These are phyloP conservation scores for Hemicentrotus pulcherrimus DNA, from an alignment of 35 echinoderm and acorn worm genomes.

Conservation along the genomic window DNA sequence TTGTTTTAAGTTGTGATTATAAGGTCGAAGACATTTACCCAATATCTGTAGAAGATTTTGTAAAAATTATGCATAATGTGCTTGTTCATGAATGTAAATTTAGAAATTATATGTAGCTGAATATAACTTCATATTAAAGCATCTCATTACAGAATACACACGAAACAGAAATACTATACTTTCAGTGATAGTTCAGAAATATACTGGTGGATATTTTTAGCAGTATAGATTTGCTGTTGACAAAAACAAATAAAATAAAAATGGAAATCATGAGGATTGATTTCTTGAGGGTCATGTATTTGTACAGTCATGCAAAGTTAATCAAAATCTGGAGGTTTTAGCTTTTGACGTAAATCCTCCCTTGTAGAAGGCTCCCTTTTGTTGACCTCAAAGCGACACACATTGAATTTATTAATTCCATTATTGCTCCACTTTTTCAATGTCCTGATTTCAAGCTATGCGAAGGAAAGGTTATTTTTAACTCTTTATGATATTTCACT, in stretches of 20 bases:
- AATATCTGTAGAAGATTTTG: too few species aligned
- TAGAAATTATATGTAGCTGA: too few species aligned
- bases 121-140: too few species aligned
- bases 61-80: too few species aligned
- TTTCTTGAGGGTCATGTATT: not conserved
- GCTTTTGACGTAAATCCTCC: not conserved
- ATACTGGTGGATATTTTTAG: not conserved
- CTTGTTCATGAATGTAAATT: too few species aligned
- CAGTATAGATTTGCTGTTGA: not conserved
- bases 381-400: not conserved
- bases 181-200: not conserved
- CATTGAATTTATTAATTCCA: not conserved
- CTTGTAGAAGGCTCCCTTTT: not conserved
- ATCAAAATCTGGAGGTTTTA: not conserved
- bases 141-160: too few species aligned
- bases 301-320: not conserved
- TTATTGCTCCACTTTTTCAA: not conserved
- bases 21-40: too few species aligned
- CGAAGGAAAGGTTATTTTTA: not conserved
- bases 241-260: not conserved
- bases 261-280: not conserved
- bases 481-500: not conserved
- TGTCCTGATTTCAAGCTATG: not conserved
- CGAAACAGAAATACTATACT: too few species aligned
- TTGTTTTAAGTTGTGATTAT: too few species aligned